phyloP scores from a whole-genome alignment of 2,113 vertebrate genomes.

The Myrmecophaga tridactyla region DNA sequence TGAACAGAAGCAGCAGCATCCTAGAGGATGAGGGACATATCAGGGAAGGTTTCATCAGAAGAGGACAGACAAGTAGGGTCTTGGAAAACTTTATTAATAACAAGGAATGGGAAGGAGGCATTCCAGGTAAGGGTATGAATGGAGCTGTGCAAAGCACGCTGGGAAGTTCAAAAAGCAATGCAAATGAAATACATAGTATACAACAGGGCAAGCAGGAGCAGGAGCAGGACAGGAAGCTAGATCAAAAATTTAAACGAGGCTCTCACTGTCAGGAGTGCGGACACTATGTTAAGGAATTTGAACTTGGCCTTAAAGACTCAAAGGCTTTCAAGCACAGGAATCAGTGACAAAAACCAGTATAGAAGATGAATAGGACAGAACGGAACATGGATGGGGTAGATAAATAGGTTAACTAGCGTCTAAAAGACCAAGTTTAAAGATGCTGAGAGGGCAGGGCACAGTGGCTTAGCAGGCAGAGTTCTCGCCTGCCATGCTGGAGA shows the following conservation, averaged over 20 bases:
- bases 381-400: background rate
- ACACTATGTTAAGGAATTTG: background rate
- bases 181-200: background rate
- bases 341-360: background rate
- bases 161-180: background rate
- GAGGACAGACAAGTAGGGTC: background rate
- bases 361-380: background rate
- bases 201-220: background rate
- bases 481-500: too few species aligned
- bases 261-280: background rate
- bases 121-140: background rate
- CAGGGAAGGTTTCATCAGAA: background rate
- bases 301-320: background rate
- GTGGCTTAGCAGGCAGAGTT: too few species aligned
- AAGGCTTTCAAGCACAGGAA: background rate
- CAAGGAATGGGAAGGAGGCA: background rate
- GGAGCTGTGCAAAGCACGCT: background rate
- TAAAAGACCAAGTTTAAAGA: background rate
- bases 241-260: background rate
- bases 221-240: background rate
- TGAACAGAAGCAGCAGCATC: slow-evolving; percentile 8
- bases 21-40: background rate
- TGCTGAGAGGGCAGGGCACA: too few species aligned
- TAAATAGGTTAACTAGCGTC: background rate
- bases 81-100: background rate